Percentiles rank a stretch among this genome's conserved stretches.
Conservation (phyloP, 2,888 invertebrate species). For the Anaspis maculata region DNA sequence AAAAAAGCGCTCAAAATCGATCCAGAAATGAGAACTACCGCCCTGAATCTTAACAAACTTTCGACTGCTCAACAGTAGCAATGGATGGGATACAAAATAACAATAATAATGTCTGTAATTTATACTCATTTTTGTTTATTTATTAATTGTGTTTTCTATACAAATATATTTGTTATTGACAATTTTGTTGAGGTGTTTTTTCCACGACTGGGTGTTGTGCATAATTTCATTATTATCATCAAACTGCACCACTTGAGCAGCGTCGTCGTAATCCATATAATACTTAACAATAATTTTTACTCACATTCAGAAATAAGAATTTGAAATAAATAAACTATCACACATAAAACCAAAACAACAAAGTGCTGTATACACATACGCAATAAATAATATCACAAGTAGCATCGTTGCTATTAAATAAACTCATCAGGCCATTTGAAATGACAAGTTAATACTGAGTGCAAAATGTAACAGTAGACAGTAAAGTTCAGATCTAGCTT, state of each 20-base stretch:
- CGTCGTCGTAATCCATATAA: too few species aligned
- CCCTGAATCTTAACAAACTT: constrained; percentile 56
- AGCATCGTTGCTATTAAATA: constrained; percentile 15
- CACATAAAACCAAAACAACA: constrained; percentile 4
- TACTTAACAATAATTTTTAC: too few species aligned
- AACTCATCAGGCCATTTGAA: constrained; percentile 8
- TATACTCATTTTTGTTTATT: too few species aligned
- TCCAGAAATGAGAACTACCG: constrained; percentile 59
- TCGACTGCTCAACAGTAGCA: constrained; percentile 19
- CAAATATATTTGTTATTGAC: constrained; percentile 24
- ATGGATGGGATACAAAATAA: too few species aligned
- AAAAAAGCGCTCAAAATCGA: constrained; percentile 64
- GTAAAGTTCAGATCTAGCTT: too few species aligned
- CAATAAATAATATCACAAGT: constrained; percentile 15
- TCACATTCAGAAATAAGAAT: too few species aligned
- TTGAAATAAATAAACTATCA: constrained; percentile 7
- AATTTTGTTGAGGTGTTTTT: constrained; percentile 17
- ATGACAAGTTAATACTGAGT: constrained; percentile 7
- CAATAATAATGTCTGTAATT: not conserved
- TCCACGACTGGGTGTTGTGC: constrained; percentile 16
- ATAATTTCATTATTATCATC: not conserved
- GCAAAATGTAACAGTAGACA: not conserved
- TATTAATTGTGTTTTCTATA: constrained; percentile 24
- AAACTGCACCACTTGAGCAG: too few species aligned
- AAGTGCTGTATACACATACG: not conserved